These are phyloP conservation scores for Sinella curviseta DNA, from an alignment of 1,140 invertebrate species.

Conservation along the genomic window DNA sequence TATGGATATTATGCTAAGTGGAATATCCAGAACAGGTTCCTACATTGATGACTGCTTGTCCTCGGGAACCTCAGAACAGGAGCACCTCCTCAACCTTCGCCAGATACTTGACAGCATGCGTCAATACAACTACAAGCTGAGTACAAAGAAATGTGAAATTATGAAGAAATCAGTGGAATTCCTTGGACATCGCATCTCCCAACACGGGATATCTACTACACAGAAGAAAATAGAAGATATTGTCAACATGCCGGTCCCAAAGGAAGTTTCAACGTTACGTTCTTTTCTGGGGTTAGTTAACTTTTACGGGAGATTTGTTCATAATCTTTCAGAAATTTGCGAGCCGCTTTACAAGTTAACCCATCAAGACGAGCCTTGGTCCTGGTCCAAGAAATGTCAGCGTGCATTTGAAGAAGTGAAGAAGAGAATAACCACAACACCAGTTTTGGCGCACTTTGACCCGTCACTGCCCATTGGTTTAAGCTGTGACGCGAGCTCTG, in stretches of 20 bases:
- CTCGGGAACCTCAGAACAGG: conserved; percentile 45
- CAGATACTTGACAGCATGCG: conserved; percentile 38
- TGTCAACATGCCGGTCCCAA: conserved; percentile 43
- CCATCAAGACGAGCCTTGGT: conserved; percentile 48
- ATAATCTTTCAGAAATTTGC: conserved; percentile 48
- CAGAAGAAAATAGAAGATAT: conserved; percentile 52
- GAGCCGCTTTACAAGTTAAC: too few species aligned
- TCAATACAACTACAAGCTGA: conserved; percentile 42
- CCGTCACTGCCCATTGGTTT: conserved; percentile 58
- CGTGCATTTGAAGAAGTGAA: conserved; percentile 50
- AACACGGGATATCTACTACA: conserved; percentile 53
- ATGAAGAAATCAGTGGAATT: too few species aligned
- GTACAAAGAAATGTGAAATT: conserved; percentile 50
- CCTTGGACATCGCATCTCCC: conserved; percentile 54
- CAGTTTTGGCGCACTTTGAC: conserved; percentile 53
- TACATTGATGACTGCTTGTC: conserved; percentile 54
- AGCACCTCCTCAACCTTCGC: conserved; percentile 47
- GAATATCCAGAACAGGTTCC: conserved; percentile 39
- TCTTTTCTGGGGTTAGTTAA: too few species aligned
- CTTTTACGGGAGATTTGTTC: conserved; percentile 53
- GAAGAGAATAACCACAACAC: conserved; percentile 30
- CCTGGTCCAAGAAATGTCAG: conserved; percentile 47
- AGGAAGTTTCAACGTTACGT: too few species aligned
- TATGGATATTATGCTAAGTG: conserved; percentile 53
- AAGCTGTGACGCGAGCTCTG: conserved; percentile 54